Conservation (phyloP, 2,113 vertebrate species). For the Muscicapa adusta region DNA sequence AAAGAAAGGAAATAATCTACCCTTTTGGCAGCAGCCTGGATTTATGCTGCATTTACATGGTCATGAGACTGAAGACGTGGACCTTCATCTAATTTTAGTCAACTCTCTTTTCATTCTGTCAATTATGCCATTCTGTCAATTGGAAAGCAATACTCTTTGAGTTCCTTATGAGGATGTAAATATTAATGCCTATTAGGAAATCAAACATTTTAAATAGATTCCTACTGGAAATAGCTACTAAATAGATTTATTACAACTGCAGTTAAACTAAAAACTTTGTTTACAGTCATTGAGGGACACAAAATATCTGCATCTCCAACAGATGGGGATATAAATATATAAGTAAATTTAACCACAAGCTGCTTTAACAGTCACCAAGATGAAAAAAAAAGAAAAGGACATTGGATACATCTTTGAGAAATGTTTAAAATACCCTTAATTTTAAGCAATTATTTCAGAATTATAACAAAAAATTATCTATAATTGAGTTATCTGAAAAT, state of each 20-base stretch:
- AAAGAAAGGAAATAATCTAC: background rate
- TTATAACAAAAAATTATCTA: background rate
- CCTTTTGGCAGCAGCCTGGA: background rate
- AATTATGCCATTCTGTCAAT: background rate
- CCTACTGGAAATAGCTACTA: background rate
- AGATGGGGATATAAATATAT: background rate
- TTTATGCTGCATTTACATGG: background rate
- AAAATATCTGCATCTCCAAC: background rate
- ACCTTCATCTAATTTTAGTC: background rate
- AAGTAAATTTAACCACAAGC: background rate
- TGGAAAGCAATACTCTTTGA: background rate
- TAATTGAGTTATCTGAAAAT: constrained; percentile 16
- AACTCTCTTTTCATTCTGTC: background rate
- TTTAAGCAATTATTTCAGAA: background rate
- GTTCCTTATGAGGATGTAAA: background rate
- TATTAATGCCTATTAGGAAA: background rate
- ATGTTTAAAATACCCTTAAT: background rate
- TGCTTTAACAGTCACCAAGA: background rate
- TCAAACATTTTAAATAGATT: background rate
- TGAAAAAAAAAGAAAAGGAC: background rate
- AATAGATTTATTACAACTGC: background rate
- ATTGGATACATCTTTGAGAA: background rate
- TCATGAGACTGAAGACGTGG: background rate
- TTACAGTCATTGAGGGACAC: background rate
- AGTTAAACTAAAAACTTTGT: background rate